Base-by-base conservation (phyloP, 2,797 vertebrate species). In the Miichthys miiuy region DNA sequence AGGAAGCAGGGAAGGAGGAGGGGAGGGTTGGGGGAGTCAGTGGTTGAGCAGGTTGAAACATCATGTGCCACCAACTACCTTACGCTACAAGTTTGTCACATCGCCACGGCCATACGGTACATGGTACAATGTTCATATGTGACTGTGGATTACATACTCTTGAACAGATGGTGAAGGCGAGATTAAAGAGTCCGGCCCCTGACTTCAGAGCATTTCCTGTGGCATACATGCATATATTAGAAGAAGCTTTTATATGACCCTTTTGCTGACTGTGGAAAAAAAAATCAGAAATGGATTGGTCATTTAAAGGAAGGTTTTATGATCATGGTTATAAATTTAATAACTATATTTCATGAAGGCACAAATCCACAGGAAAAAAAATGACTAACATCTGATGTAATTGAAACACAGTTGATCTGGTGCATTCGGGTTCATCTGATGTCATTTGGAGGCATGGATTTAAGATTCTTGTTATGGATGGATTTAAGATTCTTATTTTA, bases 151-250 rank as follows among this genome's bases (percentile, higher is more conserved):
- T 55, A 52, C 17, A 55, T 20, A 42, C 30, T 70, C 8, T 61
- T 21, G 46, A 58, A 54, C 87, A 90, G 88, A 89, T 87, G 85
- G 80, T 69, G 57, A 63, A 82, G 74, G 73, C 38, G 68, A 85
- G 72, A 85, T 80, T 63, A 87, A 76, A 79, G 54, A 62, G 58
- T 52, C 63, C 16, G 54, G 21, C 42, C 71, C 17, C 44, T 56
- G 80, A 72, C 47, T 81, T 68, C 17, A 69, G 25, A 81, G 58
- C 58, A 56, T 69, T 83, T 80, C 80, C 70, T 48, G 51, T 58
- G 64, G 57, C 68, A 69, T 78, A 42, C 67, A 67, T 64, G 42
- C 68, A 76, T 71, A 50, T 44, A 73, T 75, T 69, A 86, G 30
- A 65, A 16, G 12, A 38, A 30, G 51, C 54, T 77, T 79, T 74